Conservation (phyloP, 1,140 invertebrate genomes). For the Bombus cullumanus region DNA sequence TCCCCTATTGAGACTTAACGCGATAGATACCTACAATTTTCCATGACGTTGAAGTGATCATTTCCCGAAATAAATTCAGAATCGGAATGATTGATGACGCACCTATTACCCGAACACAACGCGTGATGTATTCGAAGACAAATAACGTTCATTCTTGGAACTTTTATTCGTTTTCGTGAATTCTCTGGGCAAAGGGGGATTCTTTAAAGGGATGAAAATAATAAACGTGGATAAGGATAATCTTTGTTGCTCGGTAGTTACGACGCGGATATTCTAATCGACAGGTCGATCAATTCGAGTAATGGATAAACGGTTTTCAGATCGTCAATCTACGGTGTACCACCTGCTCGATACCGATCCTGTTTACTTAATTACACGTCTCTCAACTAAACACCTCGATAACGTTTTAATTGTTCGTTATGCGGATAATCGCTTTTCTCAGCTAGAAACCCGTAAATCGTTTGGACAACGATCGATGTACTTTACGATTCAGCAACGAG, state of each 20-base stretch:
- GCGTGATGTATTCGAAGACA: not conserved
- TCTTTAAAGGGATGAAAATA: not conserved
- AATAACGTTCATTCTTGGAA: not conserved
- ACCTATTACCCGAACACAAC: too few species aligned
- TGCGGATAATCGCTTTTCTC: not conserved
- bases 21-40: not conserved
- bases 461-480: not conserved
- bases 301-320: slow-evolving; percentile 38
- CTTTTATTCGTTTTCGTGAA: not conserved
- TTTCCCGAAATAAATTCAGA: not conserved
- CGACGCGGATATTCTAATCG: not conserved
- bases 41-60: not conserved
- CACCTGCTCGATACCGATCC: not conserved
- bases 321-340: not conserved
- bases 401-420: slow-evolving; percentile 24
- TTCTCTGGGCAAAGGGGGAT: not conserved
- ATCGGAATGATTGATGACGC: not conserved
- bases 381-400: slow-evolving; percentile 16
- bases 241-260: not conserved
- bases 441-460: not conserved
- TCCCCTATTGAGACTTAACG: too few species aligned
- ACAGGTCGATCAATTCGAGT: slow-evolving; percentile 27
- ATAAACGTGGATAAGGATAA: not conserved
- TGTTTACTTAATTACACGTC: slow-evolving; percentile 25
- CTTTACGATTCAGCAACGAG: not conserved